phyloP scores from a whole-genome alignment of 2,888 invertebrate genomes.

The Lasioglossum malachurum region DNA sequence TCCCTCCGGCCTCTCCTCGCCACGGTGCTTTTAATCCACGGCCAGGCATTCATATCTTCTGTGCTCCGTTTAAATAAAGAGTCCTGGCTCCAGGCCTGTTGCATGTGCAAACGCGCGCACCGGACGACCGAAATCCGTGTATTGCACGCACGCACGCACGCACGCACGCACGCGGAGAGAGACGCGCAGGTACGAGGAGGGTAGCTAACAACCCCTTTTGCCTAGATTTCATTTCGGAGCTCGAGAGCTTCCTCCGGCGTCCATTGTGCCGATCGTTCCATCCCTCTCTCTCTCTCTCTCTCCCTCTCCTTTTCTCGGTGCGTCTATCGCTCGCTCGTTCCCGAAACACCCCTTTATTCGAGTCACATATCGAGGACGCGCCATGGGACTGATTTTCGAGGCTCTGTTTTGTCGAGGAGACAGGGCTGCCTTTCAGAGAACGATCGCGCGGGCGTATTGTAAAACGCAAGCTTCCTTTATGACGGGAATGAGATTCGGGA shows the following conservation, averaged over 20 bases:
- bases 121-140: constrained; percentile 41
- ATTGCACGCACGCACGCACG: constrained; percentile 66
- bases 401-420: constrained; percentile 44
- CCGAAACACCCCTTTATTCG: constrained; percentile 69
- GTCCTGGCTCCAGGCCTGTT: constrained; percentile 71
- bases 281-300: neutral
- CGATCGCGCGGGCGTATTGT: constrained; percentile 26
- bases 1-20: constrained; percentile 41
- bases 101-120: constrained; percentile 60
- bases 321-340: constrained; percentile 11
- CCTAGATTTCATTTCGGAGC: constrained; percentile 76
- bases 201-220: constrained; percentile 71
- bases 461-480: constrained; percentile 8
- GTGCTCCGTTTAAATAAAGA: constrained; percentile 81
- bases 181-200: constrained; percentile 27
- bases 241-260: constrained; percentile 69
- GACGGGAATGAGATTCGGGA: neutral
- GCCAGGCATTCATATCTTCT: constrained; percentile 82
- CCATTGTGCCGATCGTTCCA: constrained; percentile 72
- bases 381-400: constrained; percentile 65
- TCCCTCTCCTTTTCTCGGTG: neutral
- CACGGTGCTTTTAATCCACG: constrained; percentile 81
- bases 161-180: constrained; percentile 46
- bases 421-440: constrained; percentile 39
- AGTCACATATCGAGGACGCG: constrained; percentile 74